Conservation (phyloP, 1,140 invertebrate species). For the Eriosoma lanigerum region DNA sequence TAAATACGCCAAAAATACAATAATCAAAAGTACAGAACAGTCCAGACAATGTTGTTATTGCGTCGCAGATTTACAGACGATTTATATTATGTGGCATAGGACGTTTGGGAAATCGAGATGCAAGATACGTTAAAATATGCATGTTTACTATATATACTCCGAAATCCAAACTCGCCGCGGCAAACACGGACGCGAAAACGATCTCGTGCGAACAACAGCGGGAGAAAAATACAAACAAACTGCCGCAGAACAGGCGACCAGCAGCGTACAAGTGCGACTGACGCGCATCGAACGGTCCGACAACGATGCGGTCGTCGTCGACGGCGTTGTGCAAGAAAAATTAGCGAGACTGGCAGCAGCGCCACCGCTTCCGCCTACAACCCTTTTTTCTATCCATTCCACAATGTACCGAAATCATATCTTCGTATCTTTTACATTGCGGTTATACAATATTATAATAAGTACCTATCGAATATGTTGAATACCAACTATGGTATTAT, state of each 20-base stretch:
- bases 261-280: constrained; percentile 31
- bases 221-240: too few relatives aligned
- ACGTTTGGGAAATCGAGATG: neutral
- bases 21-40: too few relatives aligned
- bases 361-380: constrained; percentile 28
- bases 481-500: too few relatives aligned
- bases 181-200: neutral
- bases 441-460: too few relatives aligned
- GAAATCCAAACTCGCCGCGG: neutral
- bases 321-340: constrained; percentile 18
- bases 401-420: neutral
- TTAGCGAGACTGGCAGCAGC: constrained; percentile 15
- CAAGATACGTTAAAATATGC: too few relatives aligned
- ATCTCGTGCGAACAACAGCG: neutral
- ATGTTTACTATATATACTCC: neutral
- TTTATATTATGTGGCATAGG: too few relatives aligned
- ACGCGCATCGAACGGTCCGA: constrained; percentile 39
- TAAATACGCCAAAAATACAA: too few relatives aligned
- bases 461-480: too few relatives aligned
- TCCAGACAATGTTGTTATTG: too few relatives aligned
- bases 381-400: neutral
- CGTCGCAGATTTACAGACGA: too few relatives aligned
- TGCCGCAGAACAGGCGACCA: neutral
- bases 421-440: too few relatives aligned
- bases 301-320: neutral